These are phyloP conservation scores for Ctena decussata DNA, from an alignment of 2,888 invertebrate species.

Conservation along the genomic window DNA sequence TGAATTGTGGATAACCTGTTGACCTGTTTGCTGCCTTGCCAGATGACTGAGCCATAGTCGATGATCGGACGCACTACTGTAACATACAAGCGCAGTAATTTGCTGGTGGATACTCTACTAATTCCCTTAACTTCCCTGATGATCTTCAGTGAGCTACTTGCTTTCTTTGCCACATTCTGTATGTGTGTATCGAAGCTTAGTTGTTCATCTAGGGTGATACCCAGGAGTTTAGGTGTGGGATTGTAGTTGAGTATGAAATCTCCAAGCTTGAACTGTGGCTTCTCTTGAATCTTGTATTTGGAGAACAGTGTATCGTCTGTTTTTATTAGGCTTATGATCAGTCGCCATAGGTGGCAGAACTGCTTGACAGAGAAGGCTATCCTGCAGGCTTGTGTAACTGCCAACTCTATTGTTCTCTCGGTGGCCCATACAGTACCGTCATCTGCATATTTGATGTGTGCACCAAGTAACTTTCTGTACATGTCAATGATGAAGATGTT, in stretches of 20 bases:
- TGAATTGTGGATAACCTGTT: not conserved
- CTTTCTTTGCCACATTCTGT: slow-evolving; percentile 8
- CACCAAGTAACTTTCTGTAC: not conserved
- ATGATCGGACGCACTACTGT: slow-evolving; percentile 3
- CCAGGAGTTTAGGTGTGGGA: not conserved
- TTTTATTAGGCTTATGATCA: slow-evolving; percentile 3
- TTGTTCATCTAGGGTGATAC: slow-evolving; percentile 18
- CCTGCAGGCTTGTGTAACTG: not conserved
- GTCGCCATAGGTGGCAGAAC: slow-evolving; percentile 8
- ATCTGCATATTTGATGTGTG: slow-evolving; percentile 16
- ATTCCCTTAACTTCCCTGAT: slow-evolving; percentile 38
- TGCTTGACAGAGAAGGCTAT: not conserved
- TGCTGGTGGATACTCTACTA: not conserved
- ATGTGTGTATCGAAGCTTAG: slow-evolving; percentile 12
- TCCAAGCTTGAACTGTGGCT: not conserved
- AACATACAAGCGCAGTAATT: slow-evolving; percentile 4
- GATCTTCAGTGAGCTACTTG: slow-evolving; percentile 11
- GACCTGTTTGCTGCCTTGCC: not conserved
- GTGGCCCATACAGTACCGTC: slow-evolving; percentile 16
- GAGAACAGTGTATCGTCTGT: slow-evolving; percentile 18
- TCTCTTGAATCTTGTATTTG: not conserved
- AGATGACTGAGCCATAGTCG: not conserved
- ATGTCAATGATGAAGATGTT: slow-evolving; percentile 25
- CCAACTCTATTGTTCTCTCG: not conserved
- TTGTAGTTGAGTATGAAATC: not conserved